Conservation (phyloP, 2,797 vertebrate genomes). For the Microcaecilia unicolor region DNA sequence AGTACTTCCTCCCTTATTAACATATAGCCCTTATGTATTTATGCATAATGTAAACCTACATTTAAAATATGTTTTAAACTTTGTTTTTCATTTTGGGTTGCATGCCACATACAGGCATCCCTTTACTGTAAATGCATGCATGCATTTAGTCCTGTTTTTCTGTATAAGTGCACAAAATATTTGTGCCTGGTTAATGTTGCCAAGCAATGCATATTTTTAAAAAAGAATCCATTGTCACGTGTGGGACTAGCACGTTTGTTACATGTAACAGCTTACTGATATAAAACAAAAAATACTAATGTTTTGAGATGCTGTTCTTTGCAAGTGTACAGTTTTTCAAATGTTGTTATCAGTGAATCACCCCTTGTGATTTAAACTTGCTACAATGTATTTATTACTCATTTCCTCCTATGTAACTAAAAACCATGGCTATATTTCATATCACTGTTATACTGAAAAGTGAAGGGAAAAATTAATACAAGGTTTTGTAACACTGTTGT, state of each 20-base stretch:
- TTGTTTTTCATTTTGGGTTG: constrained; percentile 43
- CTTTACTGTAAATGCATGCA: constrained; percentile 54
- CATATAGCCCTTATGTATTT: constrained; percentile 62
- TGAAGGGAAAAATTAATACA: constrained; percentile 77
- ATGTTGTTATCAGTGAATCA: constrained; percentile 64
- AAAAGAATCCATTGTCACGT: constrained; percentile 59
- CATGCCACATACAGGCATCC: constrained; percentile 52
- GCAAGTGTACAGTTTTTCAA: constrained; percentile 72
- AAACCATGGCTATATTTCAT: constrained; percentile 68
- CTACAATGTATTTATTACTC: constrained; percentile 71
- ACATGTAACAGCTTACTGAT: constrained; percentile 67
- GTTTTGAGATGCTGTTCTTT: constrained; percentile 64
- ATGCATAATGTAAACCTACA: constrained; percentile 60
- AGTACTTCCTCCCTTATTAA: constrained; percentile 69
- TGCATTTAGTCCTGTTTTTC: constrained; percentile 51
- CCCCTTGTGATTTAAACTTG: constrained; percentile 61
- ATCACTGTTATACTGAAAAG: constrained; percentile 59
- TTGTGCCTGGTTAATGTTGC: constrained; percentile 74
- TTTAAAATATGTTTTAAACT: constrained; percentile 35
- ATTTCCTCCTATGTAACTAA: constrained; percentile 60
- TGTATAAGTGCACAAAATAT: constrained; percentile 73
- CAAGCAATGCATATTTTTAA: constrained; percentile 72
- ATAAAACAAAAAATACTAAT: constrained; percentile 48
- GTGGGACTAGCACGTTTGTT: constrained; percentile 70
- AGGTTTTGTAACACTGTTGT: constrained; percentile 69